These are phyloP conservation scores for Ceratosolen fusciceps DNA, from an alignment of 1,140 invertebrate species.

Conservation along the genomic window DNA sequence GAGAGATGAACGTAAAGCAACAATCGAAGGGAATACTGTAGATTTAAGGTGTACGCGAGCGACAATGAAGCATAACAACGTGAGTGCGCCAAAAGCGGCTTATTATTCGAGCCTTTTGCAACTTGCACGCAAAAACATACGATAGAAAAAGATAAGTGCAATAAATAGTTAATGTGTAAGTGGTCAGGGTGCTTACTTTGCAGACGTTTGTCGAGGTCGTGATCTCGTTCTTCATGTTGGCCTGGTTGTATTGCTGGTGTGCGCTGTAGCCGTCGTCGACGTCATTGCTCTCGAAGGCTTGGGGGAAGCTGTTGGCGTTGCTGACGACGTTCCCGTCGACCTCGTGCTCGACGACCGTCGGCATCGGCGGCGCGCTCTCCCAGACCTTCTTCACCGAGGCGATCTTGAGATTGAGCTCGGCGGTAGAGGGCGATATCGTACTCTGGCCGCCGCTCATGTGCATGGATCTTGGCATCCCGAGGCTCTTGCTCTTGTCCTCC, in stretches of 20 bases:
- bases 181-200: slow-evolving; percentile 77
- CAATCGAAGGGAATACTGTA: not conserved
- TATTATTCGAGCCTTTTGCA: not conserved
- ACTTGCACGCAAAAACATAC: not conserved
- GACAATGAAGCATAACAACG: not conserved
- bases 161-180: not conserved
- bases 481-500: slow-evolving; percentile 80
- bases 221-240: slow-evolving; percentile 69
- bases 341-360: slow-evolving; percentile 79
- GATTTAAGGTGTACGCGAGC: not conserved
- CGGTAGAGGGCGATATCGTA: slow-evolving; percentile 81
- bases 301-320: slow-evolving; percentile 70
- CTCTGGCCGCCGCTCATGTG: slow-evolving; percentile 74
- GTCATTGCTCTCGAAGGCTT: slow-evolving; percentile 72
- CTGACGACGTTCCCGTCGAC: slow-evolving; percentile 76
- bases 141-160: not conserved
- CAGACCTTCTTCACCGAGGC: slow-evolving; percentile 94
- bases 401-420: slow-evolving; percentile 94
- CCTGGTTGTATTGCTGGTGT: slow-evolving; percentile 70
- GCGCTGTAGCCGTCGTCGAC: slow-evolving; percentile 72
- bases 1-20: no score
- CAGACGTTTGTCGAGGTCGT: slow-evolving; percentile 78
- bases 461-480: slow-evolving; percentile 77
- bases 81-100: not conserved
- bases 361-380: slow-evolving; percentile 80